Conservation (phyloP, 1,140 invertebrate genomes). For the Drosophila subobscura region DNA sequence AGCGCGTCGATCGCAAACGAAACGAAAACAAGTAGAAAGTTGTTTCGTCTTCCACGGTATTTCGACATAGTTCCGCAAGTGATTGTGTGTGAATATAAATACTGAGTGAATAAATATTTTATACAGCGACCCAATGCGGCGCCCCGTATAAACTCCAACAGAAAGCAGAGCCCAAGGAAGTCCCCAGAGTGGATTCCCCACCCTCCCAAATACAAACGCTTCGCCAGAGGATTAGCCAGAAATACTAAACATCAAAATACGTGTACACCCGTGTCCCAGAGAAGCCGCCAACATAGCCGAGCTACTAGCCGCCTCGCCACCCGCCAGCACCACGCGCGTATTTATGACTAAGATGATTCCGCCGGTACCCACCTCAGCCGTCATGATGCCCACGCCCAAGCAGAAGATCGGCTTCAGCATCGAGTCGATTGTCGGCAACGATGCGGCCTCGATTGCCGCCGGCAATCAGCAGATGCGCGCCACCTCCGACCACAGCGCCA, state of each 20-base stretch:
- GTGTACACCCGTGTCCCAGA: too few species aligned
- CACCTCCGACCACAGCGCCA: constrained; percentile 39
- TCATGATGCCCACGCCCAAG: constrained; percentile 94
- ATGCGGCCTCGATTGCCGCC: constrained; percentile 52
- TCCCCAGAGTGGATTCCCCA: too few species aligned
- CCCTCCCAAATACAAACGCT: background rate
- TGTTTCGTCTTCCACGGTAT: constrained; percentile 5
- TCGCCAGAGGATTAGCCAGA: constrained; percentile 45
- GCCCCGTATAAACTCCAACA: constrained; percentile 41
- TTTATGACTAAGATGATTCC: constrained; percentile 84
- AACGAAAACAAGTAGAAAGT: constrained; percentile 27
- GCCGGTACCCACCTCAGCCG: constrained; percentile 84
- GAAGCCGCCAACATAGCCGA: constrained; percentile 79
- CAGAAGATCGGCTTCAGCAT: constrained; percentile 98
- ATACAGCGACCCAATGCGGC: constrained; percentile 47
- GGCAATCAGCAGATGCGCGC: constrained; percentile 47
- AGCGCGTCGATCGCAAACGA: constrained; percentile 65
- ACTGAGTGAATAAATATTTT: constrained; percentile 1
- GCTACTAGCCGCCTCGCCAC: constrained; percentile 61
- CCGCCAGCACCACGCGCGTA: constrained; percentile 64
- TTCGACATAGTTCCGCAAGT: background rate
- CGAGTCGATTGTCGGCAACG: constrained; percentile 94
- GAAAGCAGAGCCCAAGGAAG: constrained; percentile 1
- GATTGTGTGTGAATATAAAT: constrained; percentile 21
- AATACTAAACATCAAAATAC: constrained; percentile 4